These are phyloP conservation scores for Philaethria dido DNA, from an alignment of 2,888 invertebrate species.

Conservation along the genomic window DNA sequence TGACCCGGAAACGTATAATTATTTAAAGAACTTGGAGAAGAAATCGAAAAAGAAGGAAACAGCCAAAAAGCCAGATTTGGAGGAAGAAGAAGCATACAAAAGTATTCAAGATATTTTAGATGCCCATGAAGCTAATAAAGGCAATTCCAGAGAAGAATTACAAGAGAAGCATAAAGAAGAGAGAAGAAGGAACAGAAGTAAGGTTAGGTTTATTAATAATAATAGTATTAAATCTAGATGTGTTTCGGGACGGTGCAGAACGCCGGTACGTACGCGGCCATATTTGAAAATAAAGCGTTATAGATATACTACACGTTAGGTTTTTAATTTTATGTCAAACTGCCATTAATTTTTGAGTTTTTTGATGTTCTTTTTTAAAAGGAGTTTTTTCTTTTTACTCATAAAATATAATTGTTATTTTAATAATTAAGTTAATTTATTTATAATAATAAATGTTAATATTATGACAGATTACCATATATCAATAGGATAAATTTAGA, in stretches of 20 bases:
- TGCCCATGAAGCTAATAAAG: slow-evolving; percentile 67
- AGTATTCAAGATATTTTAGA: slow-evolving; percentile 72
- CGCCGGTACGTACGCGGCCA: slow-evolving; percentile 57
- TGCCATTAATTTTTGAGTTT: too few relatives aligned
- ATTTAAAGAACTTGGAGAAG: slow-evolving; percentile 66
- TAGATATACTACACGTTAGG: slow-evolving; percentile 46
- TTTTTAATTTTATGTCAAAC: too few relatives aligned
- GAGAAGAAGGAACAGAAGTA: slow-evolving; percentile 46
- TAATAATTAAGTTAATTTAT: slow-evolving; percentile 13
- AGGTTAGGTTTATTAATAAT: slow-evolving; percentile 50
- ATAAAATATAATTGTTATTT: too few relatives aligned
- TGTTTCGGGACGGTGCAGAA: slow-evolving; percentile 59
- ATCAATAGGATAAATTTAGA: too few relatives aligned
- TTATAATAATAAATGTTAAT: neutral
- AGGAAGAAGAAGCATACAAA: slow-evolving; percentile 56
- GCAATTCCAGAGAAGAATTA: slow-evolving; percentile 49
- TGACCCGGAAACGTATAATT: slow-evolving; percentile 71
- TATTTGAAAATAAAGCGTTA: slow-evolving; percentile 61
- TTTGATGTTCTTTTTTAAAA: neutral
- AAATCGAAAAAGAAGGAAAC: slow-evolving; percentile 54
- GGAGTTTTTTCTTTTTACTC: too few relatives aligned
- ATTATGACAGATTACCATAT: neutral
- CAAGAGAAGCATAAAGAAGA: slow-evolving; percentile 34
- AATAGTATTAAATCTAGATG: slow-evolving; percentile 59
- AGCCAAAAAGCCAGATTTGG: slow-evolving; percentile 49